Evolutionary conservation across 2,888 invertebrate genomes (phyloP).

Genomic region (Lycophotia porphyrea): DNA sequence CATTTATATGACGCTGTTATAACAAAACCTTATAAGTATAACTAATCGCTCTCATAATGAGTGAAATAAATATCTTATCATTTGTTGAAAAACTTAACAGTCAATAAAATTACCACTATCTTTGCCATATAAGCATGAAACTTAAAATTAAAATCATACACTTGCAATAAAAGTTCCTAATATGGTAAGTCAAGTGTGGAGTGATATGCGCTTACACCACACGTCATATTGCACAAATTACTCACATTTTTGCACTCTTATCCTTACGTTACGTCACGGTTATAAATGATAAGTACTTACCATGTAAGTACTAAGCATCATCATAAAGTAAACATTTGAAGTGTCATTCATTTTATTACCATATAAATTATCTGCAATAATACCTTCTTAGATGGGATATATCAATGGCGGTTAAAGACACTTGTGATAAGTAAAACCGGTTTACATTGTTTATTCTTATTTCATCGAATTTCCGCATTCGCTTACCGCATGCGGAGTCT

Average conservation of each 20-base stretch:
- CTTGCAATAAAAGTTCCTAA: constrained; percentile 22
- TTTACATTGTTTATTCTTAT: constrained; percentile 28
- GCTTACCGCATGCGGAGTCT: constrained; percentile 16
- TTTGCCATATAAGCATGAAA: neutral
- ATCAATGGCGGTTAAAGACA: constrained; percentile 22
- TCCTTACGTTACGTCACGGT: constrained; percentile 42
- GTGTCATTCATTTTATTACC: constrained; percentile 39
- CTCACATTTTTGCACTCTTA: constrained; percentile 32
- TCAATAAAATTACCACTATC: neutral
- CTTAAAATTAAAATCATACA: neutral
- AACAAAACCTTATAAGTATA: neutral
- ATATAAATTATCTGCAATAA: constrained; percentile 47
- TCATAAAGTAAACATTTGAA: constrained; percentile 35
- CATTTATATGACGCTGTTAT: neutral
- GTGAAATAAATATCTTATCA: neutral
- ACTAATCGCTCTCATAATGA: neutral
- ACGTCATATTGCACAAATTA: constrained; percentile 19
- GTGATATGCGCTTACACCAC: neutral
- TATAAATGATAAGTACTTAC: constrained; percentile 33
- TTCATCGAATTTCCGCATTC: constrained; percentile 45
- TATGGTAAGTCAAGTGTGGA: neutral
- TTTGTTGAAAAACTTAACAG: neutral
- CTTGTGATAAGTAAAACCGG: constrained; percentile 20
- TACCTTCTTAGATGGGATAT: constrained; percentile 16
- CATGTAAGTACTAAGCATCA: constrained; percentile 7